Evolutionary conservation across 2,113 vertebrate genomes (phyloP), one percentile per base, ranked within the genome.

Genomic region (Pseudopipra pipra): DNA sequence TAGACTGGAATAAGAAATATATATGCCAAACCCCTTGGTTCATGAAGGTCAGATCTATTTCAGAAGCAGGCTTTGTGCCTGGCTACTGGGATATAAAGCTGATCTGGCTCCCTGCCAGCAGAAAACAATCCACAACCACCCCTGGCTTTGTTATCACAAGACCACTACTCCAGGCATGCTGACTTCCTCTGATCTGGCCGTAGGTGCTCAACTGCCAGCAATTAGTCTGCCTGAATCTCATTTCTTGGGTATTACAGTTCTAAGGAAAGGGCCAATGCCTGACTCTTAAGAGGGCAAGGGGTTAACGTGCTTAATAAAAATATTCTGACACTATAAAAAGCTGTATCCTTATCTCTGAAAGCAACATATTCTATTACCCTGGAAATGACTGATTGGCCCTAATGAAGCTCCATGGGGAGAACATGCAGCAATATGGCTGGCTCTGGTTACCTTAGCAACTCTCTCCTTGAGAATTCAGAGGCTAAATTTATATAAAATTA

Each of bases 381-480:
- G 93, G 88, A 67, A 95, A 87, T 97, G 96, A 98, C 95, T 97
- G 97, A 97, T 97, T 96, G 86, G 90, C 90, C 96, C 84, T 97
- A 95, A 96, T 92, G 85, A 96, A 91, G 79, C 96, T 97, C 96
- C 96, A 76, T 73, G 63, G 97, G 96, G 97, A 96, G 72, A 95
- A 44, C 44, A 67, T 23, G 66, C 39, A 79, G 95, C 94, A 96
- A 93, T 80, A 96, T 94, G 97, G 94, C 73, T 96, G 96, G 93
- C 74, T 95, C 83, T 72, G 74, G 98, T 98, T 98, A 96, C 98
- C 98, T 92, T 98, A 97, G 97, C 97, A 98, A 98, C 97, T 73
- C 85, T 93, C 94, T 97, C 95, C 89, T 88, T 95, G 97, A 97
- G 97, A 98, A 96, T 95, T 95, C 6, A 6, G 65, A 86, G 96